Evolutionary conservation across 2,113 vertebrate genomes (phyloP).

Genomic region (Oncorhynchus gorbuscha): DNA sequence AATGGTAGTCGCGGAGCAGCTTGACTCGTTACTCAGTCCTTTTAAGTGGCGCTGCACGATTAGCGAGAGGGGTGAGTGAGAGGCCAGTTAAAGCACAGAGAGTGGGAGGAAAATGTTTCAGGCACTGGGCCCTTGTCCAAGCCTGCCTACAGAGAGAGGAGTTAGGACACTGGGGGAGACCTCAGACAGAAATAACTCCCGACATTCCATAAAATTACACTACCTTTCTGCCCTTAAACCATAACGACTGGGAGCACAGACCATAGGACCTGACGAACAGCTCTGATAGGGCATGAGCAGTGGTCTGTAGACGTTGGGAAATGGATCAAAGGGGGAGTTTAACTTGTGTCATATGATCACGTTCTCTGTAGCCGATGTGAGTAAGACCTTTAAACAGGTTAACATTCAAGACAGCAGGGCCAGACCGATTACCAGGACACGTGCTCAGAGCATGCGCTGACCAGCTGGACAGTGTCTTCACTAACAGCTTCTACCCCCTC

Average conservation of each 20-base stretch:
- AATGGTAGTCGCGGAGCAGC: constrained; percentile 53
- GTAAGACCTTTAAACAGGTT: too few species aligned
- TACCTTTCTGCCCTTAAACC: constrained; percentile 5
- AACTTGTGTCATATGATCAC: too few species aligned
- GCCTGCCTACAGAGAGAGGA: constrained; percentile 40
- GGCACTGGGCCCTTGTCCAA: constrained; percentile 47
- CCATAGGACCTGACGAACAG: constrained; percentile 31
- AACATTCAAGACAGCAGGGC: too few species aligned
- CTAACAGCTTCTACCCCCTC: too few species aligned
- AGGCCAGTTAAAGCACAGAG: constrained; percentile 38
- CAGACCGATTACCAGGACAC: too few species aligned
- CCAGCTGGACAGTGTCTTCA: too few species aligned
- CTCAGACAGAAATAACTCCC: constrained; percentile 69
- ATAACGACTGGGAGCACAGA: constrained; percentile 12
- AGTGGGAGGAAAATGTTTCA: not conserved
- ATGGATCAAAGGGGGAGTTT: constrained; percentile 23
- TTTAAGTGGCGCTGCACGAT: constrained; percentile 57
- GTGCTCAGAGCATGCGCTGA: too few species aligned
- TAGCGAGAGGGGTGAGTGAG: constrained; percentile 44
- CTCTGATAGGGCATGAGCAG: constrained; percentile 25
- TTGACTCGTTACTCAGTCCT: constrained; percentile 45
- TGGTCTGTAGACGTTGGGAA: constrained; percentile 25
- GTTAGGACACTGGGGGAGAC: constrained; percentile 60
- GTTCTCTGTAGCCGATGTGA: too few species aligned
- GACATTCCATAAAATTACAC: constrained; percentile 69